Evolutionary conservation across 2,888 invertebrate species (phyloP), one percentile per base, ranked within the genome.

Genomic region (Apodemia duryi): DNA sequence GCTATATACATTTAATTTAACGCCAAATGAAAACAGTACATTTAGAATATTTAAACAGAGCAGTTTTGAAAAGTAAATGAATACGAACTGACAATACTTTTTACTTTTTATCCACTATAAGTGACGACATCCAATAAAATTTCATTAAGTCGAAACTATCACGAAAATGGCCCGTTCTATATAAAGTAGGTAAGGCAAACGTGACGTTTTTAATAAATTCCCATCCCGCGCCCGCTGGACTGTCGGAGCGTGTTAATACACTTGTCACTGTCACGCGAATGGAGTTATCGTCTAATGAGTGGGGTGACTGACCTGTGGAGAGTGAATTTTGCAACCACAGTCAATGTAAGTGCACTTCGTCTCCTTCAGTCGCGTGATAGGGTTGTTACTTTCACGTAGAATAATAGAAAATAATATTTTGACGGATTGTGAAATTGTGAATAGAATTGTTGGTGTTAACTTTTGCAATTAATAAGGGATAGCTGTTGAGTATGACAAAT

Each of bases 261-360:
- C 69, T 68, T 67, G 70, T 68, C 66, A 65, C 65, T 68, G 66
- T 64, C 66, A 62, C 65, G 65, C 63, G 65, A 65, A 76, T 77
- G 73, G 74, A 76, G 77, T 81, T 80, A 80, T 78, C 75, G 74
- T 75, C 74, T 83, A 82, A 82, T 83, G 83, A 83, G 79, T 72
- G 78, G 78, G 81, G 79, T 80, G 79, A 79, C 73, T 77, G 81
- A 81, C 79, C 81, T 75, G 70, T 71, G 73, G 70, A 70, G 77
- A 77, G 81, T 73, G 77, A 81, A 83, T 84, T 83, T 81, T 80
- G 82, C 83, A 82, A 81, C 81, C 82, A 77, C 80, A 78, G 78
- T 75, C 72, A 69, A 69, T 73, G 71, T 70, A 71, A 76, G 78
- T 74, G 75, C 74, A 67, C 74, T 72, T 71, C 63, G 74, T 72